Percentiles rank a stretch among this genome's conserved stretches.
Evolutionary conservation across 2,797 vertebrate genomes (phyloP).

Genomic region (Melanotaenia boesemani): DNA sequence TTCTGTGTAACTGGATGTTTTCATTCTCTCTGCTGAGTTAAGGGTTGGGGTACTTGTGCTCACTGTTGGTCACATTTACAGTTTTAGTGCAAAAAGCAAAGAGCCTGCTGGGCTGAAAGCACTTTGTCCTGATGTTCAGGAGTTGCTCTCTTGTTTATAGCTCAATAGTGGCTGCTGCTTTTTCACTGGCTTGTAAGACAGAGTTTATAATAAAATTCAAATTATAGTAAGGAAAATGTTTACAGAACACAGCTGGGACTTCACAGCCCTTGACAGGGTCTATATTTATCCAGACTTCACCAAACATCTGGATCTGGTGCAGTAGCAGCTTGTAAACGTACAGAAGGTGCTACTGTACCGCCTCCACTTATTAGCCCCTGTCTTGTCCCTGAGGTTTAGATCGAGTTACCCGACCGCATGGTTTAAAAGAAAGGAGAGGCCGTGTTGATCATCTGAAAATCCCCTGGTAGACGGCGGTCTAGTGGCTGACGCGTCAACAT

Average conservation of each 20-base stretch:
- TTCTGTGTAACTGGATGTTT: too few relatives aligned
- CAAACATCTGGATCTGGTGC: slow-evolving; percentile 71
- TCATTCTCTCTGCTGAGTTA: background rate
- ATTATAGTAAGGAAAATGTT: slow-evolving; percentile 60
- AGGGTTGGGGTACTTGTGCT: background rate
- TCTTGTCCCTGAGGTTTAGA: slow-evolving; percentile 69
- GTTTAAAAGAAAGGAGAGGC: slow-evolving; percentile 64
- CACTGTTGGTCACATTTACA: slow-evolving; percentile 3
- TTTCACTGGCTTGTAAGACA: slow-evolving; percentile 49
- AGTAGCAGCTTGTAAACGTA: slow-evolving; percentile 52
- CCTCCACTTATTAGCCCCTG: slow-evolving; percentile 68
- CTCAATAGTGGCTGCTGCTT: slow-evolving; percentile 7
- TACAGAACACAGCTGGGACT: slow-evolving; percentile 42
- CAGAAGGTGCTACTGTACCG: slow-evolving; percentile 68
- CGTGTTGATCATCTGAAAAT: slow-evolving; percentile 49
- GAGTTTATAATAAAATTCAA: slow-evolving; percentile 72
- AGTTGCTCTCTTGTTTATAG: slow-evolving; percentile 50
- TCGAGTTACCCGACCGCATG: slow-evolving; percentile 71
- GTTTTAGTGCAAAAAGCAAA: slow-evolving; percentile 2
- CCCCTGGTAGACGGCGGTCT: slow-evolving; percentile 65
- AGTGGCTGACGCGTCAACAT: slow-evolving; percentile 54
- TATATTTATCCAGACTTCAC: slow-evolving; percentile 70
- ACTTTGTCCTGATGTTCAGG: slow-evolving; percentile 31
- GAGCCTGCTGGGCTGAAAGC: slow-evolving; percentile 40
- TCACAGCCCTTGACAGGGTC: slow-evolving; percentile 61